Conservation (phyloP, 1,140 invertebrate species). For the Ceratina calcarata region DNA sequence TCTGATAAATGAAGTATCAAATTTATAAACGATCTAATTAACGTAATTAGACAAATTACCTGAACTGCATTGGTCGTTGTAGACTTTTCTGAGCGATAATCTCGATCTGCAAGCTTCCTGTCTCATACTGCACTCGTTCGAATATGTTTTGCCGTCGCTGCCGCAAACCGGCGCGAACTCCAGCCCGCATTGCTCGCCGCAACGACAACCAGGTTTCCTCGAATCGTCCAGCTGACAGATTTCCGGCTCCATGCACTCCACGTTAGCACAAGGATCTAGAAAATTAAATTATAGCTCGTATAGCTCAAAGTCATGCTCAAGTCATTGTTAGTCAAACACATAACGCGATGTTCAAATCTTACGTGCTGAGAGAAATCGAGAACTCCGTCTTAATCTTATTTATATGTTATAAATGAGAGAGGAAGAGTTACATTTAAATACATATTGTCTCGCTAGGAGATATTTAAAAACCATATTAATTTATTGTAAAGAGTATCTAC, state of each 20-base stretch:
- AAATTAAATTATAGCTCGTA: slow-evolving; percentile 57
- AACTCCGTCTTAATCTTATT: neutral
- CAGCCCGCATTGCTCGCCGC: slow-evolving; percentile 88
- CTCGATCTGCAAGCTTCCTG: slow-evolving; percentile 88
- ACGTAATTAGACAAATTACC: too few relatives aligned
- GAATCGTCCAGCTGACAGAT: slow-evolving; percentile 91
- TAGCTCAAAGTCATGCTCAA: slow-evolving; percentile 19
- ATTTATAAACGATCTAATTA: too few relatives aligned
- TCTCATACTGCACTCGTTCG: slow-evolving; percentile 90
- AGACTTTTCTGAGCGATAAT: slow-evolving; percentile 88
- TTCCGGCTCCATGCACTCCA: slow-evolving; percentile 89
- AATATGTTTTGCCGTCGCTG: slow-evolving; percentile 92
- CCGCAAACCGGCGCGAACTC: slow-evolving; percentile 92
- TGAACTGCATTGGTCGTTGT: slow-evolving; percentile 89
- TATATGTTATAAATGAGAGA: too few relatives aligned
- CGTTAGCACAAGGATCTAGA: slow-evolving; percentile 90
- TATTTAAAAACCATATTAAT: too few relatives aligned
- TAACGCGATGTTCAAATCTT: neutral
- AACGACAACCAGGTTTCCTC: slow-evolving; percentile 89
- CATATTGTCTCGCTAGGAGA: too few relatives aligned
- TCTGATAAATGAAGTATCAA: too few relatives aligned
- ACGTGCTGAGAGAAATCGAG: neutral
- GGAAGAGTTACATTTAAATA: too few relatives aligned
- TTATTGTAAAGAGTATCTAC: too few relatives aligned
- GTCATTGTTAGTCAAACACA: neutral